Evolutionary conservation across 2,113 vertebrate genomes (phyloP).

Genomic region (Spizaetus ornatus): DNA sequence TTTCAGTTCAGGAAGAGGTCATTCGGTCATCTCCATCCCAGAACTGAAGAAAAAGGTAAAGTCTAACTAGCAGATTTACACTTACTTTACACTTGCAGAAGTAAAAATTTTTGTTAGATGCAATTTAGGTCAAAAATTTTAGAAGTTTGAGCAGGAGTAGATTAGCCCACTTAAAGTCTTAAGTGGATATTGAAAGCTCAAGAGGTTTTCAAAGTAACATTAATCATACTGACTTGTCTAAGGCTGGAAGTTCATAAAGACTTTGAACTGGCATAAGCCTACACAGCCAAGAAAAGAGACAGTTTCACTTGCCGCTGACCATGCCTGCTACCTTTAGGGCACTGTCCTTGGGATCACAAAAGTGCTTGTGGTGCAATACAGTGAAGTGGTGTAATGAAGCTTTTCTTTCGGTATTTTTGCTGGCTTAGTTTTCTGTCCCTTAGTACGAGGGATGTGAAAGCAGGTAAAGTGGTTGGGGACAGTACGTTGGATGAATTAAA

Average conservation of each 20-base stretch:
- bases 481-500: background rate
- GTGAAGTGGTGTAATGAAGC: background rate
- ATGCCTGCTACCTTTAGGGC: background rate
- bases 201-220: background rate
- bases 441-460: background rate
- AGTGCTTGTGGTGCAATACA: background rate
- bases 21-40: background rate
- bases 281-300: background rate
- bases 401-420: background rate
- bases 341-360: background rate
- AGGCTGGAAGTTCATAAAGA: background rate
- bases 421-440: background rate
- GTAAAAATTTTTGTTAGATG: background rate
- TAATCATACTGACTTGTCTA: background rate
- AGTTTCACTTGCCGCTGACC: background rate
- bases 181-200: background rate
- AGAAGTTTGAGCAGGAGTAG: background rate
- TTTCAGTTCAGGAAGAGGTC: background rate
- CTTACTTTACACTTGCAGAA: background rate
- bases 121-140: background rate
- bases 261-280: background rate
- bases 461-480: background rate
- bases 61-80: background rate
- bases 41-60: background rate
- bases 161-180: background rate